Percentiles rank a stretch among this genome's conserved stretches.
Evolutionary conservation across 2,797 vertebrate species (phyloP).

Genomic region (Dendrocincla fuliginosa): DNA sequence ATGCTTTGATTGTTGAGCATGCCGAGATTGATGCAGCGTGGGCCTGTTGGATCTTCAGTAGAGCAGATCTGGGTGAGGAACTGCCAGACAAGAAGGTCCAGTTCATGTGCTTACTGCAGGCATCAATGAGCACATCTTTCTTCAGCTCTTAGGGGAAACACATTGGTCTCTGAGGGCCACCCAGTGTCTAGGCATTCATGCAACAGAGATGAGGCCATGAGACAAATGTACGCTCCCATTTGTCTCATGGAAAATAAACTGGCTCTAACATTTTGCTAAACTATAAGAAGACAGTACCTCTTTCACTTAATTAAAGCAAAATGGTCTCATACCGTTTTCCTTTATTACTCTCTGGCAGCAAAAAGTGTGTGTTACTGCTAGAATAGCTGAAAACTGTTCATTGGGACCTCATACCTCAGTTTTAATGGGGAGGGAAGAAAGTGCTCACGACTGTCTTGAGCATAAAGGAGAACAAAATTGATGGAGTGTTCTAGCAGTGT

Average conservation of each 20-base stretch:
- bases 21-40: background rate
- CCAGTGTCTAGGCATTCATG: background rate
- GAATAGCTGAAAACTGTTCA: background rate
- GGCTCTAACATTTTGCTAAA: background rate
- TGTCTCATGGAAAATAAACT: background rate
- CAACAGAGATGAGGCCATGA: background rate
- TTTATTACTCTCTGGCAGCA: background rate
- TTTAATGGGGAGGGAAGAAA: background rate
- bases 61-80: background rate
- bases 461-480: background rate
- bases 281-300: background rate
- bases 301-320: background rate
- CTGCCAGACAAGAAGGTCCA: background rate
- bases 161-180: background rate
- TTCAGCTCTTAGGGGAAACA: background rate
- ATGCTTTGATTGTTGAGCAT: rapidly evolving
- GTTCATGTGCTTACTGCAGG: background rate
- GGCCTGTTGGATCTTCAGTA: background rate
- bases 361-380: background rate
- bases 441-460: background rate
- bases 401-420: background rate
- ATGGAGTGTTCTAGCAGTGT: background rate
- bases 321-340: rapidly evolving
- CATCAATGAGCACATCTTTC: background rate
- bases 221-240: background rate